Base-by-base conservation (phyloP, 2,113 vertebrate species). In the Syngnathus floridae region DNA sequence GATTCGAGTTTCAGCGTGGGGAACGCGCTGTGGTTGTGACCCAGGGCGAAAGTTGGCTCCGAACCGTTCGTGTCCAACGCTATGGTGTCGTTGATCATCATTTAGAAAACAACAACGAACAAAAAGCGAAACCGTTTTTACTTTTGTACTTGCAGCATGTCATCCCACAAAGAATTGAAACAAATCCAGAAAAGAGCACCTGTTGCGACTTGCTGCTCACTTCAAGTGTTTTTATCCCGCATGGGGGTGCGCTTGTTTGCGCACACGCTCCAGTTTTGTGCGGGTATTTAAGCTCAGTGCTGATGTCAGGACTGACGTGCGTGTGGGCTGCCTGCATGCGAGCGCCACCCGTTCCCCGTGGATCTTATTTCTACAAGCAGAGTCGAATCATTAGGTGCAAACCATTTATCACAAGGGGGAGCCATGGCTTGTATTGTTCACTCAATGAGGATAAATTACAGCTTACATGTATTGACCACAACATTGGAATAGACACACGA, bases 1-100 rank as follows among this genome's bases (percentile, higher is more conserved):
- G 81, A 89, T 70, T 90, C 86, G 45, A 92, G 87, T 1, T 63
- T 64, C 14, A 92, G 76, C 13, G 78, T 66, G 19, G 80, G 85
- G 48, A 83, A 77, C 7, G 55, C 66, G 35, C 71, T 86, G 37
- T 71, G 78, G 73, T 87, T 83, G 9, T 60, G 67, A 64, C 41
- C 65, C 56, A 79, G 66, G 16, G 71, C 22, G 35, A 83, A 74
- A 40, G 51, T 45, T 10, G 66, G 62, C 56, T 79, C 85, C 16
- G 89, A 88, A 36, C 70, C 59, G 35, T 91, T 90, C 3, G 51
- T 38, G 72, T 68, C 79, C 59, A 65, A 82, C n/a, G 12, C 81
- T 37, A 67, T 19, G 26, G 78, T 74, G 65, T 78, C 80, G 76
- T 90, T 89, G 75, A 84, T 84, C 70, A 79, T 84, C 2, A 37